Evolutionary conservation across 2,888 invertebrate species (phyloP), one percentile per base, ranked within the genome.

Genomic region (Ypsolopha scabrella): DNA sequence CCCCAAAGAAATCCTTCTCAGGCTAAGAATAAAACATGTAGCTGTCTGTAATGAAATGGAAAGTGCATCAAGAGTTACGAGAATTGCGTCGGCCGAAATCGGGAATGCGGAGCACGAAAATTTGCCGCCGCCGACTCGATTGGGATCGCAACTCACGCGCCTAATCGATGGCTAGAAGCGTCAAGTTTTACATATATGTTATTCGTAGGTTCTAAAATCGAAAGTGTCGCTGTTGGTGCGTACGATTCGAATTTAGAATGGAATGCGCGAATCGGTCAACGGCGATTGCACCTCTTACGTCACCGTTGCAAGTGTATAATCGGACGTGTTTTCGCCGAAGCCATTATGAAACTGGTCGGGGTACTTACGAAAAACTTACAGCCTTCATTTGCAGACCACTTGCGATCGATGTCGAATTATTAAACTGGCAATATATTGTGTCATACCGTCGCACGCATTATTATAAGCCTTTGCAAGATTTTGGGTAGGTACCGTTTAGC

Each of bases 201-300:
- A 65, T 67, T 67, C 64, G 63, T 52, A 55, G 59, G 63, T 65
- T 70, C 62, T 61, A 68, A 70, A 72, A 72, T 65, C 60, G 72
- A 73, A 73, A 72, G 72, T 72, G 71, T 68, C 66, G 61, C 62
- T 56, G 65, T 67, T 64, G 63, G 66, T 57, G 61, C 62, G 53
- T 57, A 61, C 60, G 62, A 63, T 64, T 68, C n/a, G 47, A 37
- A 37, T 36, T 69, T 60, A 61, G 61, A 70, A 65, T 62, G 66
- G 63, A 60, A 64, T 61, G 62, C 55, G 59, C 60, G 60, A 59
- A 54, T 51, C 53, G 53, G 53, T 57, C 50, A 54, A 54, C 52
- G 38, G 49, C 38, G 51, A 45, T 50, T 52, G 52, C 52, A 48
- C 48, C 50, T 24, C 50, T 58, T 57, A 57, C 53, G 48, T 57